phyloP scores from a whole-genome alignment of 2,113 vertebrate species.

The Nipponia nippon region DNA sequence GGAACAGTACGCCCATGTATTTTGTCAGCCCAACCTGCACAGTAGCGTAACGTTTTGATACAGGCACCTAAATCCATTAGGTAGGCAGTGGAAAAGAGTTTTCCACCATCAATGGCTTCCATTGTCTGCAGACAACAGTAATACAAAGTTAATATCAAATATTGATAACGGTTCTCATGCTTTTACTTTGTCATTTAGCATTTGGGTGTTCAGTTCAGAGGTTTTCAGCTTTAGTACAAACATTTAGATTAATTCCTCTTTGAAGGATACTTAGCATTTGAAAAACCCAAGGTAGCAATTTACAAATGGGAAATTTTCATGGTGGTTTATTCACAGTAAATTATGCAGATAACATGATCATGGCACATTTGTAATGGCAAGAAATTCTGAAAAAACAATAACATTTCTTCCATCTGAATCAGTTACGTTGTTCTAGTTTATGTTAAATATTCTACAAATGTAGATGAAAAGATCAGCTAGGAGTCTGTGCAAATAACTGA shows the following conservation, averaged over 20 bases:
- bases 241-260: not conserved
- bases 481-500: not conserved
- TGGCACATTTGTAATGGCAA: not conserved
- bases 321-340: not conserved
- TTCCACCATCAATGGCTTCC: conserved; percentile 83
- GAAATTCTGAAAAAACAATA: not conserved
- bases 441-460: not conserved
- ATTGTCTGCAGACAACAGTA: conserved; percentile 77
- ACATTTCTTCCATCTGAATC: not conserved
- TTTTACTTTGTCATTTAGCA: not conserved
- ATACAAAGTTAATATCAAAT: not conserved
- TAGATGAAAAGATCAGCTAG: not conserved
- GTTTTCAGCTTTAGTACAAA: not conserved
- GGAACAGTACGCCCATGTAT: conserved; percentile 86
- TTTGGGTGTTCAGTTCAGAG: not conserved
- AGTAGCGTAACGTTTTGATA: conserved; percentile 83
- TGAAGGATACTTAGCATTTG: not conserved
- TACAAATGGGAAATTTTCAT: not conserved
- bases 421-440: not conserved
- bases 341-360: not conserved
- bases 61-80: conserved; percentile 80
- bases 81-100: conserved; percentile 81
- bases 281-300: not conserved
- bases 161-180: not conserved
- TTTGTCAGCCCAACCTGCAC: conserved; percentile 88